Evolutionary conservation across 2,888 invertebrate species (phyloP), one percentile per base, ranked within the genome.

Genomic region (Lasioglossum figueresi): DNA sequence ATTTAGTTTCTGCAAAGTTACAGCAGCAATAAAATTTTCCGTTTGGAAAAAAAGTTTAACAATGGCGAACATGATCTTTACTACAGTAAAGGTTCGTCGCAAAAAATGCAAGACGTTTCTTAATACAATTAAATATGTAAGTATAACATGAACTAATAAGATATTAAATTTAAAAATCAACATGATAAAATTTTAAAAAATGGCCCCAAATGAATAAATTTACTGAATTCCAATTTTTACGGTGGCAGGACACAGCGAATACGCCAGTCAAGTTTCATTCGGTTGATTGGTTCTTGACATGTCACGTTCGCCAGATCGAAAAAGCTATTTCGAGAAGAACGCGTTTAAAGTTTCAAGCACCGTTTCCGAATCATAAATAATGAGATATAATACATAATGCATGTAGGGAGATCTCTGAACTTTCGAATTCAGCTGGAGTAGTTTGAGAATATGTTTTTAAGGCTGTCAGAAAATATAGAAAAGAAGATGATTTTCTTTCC

Each of bases 281-380:
- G n/a, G 52, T 52, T 52, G n/a, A 52, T n/a, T n/a, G 52, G 52
- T n/a, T 52, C 52, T n/a, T 52, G 52, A 52, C 52, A n/a, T n/a
- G n/a, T 52, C 52, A 52, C 52, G 52, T 52, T 52, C 52, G 52
- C 52, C 52, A 52, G 23, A 52, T 52, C 52, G 52, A n/a, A n/a
- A 52, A 52, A 52, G n/a, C n/a, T 52, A 52, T 52, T 52, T 52
- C 52, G 52, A 52, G 52, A 52, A 52, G 52, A 23, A 23, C 10
- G n/a, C 52, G 52, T 52, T 52, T n/a, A 52, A 52, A 52, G 52
- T 52, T 52, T 52, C 23, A 52, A n/a, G 52, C n/a, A n/a, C n/a
- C 52, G 52, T 52, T n/a, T 52, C 23, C 52, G n/a, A 52, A n/a
- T n/a, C 52, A 52, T 52, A 52, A 52, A 52, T 52, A 52, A n/a